These are phyloP conservation scores for Tricholaema leucomelas DNA, from an alignment of 2,113 vertebrate genomes.

Conservation along the genomic window DNA sequence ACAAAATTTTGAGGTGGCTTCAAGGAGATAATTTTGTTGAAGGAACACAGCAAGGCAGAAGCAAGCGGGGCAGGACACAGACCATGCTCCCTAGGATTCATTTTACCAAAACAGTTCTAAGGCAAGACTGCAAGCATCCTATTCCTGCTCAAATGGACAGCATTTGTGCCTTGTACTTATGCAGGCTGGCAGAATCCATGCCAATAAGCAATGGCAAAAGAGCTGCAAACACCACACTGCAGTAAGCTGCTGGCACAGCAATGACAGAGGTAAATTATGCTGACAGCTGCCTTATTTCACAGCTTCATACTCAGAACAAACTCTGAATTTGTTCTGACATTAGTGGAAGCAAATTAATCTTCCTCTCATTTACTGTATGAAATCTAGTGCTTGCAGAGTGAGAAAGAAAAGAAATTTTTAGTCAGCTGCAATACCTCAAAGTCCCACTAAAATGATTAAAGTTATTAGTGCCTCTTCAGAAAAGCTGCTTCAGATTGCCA, in stretches of 20 bases:
- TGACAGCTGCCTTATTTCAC: slow-evolving; percentile 36
- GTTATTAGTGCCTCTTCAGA: slow-evolving; percentile 22
- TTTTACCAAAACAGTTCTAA: background rate
- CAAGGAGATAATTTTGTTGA: background rate
- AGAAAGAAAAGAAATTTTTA: background rate
- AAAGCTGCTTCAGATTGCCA: background rate
- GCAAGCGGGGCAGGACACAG: background rate
- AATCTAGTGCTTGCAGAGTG: background rate
- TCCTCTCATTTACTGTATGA: slow-evolving; percentile 20
- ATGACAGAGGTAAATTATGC: background rate
- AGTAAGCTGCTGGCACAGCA: background rate
- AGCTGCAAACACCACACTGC: background rate
- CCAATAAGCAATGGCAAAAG: background rate
- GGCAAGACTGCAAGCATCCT: background rate
- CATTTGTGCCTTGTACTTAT: background rate
- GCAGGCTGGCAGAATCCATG: background rate
- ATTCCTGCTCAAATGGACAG: background rate
- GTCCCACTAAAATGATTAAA: slow-evolving; percentile 22
- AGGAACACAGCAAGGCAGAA: background rate
- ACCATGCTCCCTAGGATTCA: background rate
- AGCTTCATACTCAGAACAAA: slow-evolving; percentile 2
- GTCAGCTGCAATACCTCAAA: slow-evolving; percentile 29
- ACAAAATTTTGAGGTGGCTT: background rate
- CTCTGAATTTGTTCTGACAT: slow-evolving; percentile 35
- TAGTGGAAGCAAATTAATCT: slow-evolving; percentile 38